Evolutionary conservation across 2,797 vertebrate genomes (phyloP), one percentile per base, ranked within the genome.

Genomic region (Amazona finschi): DNA sequence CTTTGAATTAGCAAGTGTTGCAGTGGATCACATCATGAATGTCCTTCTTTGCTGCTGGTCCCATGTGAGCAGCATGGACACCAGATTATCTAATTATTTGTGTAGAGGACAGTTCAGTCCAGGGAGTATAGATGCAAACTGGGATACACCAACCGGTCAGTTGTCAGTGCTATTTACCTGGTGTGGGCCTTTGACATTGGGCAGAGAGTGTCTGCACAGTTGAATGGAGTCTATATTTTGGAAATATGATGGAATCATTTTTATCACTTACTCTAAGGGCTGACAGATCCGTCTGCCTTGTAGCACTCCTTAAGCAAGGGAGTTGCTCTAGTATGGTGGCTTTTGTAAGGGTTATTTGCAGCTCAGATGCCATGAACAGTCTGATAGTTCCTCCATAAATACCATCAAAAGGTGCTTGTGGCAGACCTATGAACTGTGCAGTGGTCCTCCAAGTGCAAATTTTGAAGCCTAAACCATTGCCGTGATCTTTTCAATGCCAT

Each of bases 61-160:
- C 43, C 3, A 1, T 28, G 28, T 0, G 0, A 69, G 36, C 70
- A 67, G 16, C 16, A 4, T 8, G 55, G 43, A 71, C 33, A 30
- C 11, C 1, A 7, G 62, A 21, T 27, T 49, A 67, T 11, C 30
- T 60, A 20, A 76, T 81, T 73, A 22, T 74, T 15, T 90, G 17
- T 1, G 1, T 61, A 15, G 3, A 55, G 20, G 5, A 76, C 16
- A 28, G 30, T 14, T 58, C 78, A 16, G 3, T 61, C 8, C 73
- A 75, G 53, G 31, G 12, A 53, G 4, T 2, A 27, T 11, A 38
- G 20, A 21, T 61, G 38, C n/a, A 90, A 93, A 81, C 20, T 1
- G 3, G 39, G 33, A 5, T 6, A 19, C 46, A 57, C 21, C 49
- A 85, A 8, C 8, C 2, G 1, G 15, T 64, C 69, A 27, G 33